Evolutionary conservation across 1,140 invertebrate genomes (phyloP).

Genomic region (Geopemphigus sp.): DNA sequence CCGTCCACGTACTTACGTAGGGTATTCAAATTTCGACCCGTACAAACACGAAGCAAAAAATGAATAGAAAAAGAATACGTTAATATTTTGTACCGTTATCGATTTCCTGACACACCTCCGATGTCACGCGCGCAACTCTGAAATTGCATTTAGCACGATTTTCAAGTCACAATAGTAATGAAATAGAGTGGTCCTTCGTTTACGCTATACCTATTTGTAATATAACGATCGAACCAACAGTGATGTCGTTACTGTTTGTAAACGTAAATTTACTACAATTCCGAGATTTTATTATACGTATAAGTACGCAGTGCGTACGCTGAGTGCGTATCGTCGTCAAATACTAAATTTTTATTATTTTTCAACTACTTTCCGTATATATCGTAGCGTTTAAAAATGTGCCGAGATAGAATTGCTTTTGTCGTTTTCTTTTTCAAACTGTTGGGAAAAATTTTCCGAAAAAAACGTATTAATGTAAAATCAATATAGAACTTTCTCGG

Average conservation of each 20-base stretch:
- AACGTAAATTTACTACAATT: conserved; percentile 10
- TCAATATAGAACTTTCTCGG: too few species aligned
- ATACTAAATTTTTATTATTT: too few species aligned
- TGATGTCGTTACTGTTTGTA: conserved; percentile 12
- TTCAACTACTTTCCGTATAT: too few species aligned
- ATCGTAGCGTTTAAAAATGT: too few species aligned
- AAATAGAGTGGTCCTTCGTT: background rate
- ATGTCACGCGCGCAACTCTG: conserved; percentile 31
- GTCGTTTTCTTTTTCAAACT: too few species aligned
- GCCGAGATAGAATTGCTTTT: too few species aligned
- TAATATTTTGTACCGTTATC: conserved; percentile 13
- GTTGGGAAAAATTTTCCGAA: too few species aligned
- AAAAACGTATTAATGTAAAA: too few species aligned
- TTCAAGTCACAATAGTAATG: conserved; percentile 20
- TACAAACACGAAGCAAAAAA: background rate
- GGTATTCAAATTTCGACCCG: background rate
- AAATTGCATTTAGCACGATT: conserved; percentile 43
- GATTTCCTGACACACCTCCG: conserved; percentile 14
- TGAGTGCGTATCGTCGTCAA: too few species aligned
- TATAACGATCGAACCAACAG: background rate
- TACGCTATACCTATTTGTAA: too few species aligned
- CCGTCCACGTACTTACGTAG: background rate
- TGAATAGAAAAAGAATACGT: background rate
- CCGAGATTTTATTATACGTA: background rate
- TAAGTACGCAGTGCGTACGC: too few species aligned